Evolutionary conservation across 1,140 invertebrate genomes (phyloP), one percentile per base, ranked within the genome.

Genomic region (Nomia melanderi): DNA sequence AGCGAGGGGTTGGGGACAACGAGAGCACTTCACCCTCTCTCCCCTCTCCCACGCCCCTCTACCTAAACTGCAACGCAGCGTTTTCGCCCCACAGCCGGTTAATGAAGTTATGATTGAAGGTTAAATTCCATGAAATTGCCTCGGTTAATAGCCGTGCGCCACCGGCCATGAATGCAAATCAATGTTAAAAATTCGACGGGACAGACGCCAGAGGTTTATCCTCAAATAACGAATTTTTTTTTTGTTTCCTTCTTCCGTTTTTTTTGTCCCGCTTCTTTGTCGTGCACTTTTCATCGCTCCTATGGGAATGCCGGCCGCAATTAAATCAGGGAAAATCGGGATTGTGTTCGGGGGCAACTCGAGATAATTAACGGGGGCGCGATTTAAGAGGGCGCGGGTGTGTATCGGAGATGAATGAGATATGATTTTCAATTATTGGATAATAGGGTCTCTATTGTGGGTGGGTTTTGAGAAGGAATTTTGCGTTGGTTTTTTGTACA

Each of bases 31-130:
- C 72, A 62, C 33, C 63, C 79, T 17, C 41, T 14, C 11, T 2
- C 4, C 41, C 41, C 14, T n/a, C n/a, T n/a, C n/a, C n/a, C n/a
- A n/a, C n/a, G n/a, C n/a, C n/a, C n/a, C n/a, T n/a, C 57, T 53
- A 60, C 64, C 36, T 82, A 72, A 73, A 41, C 75, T 69, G 54
- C 67, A 54, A 60, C 50, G 57, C 47, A 57, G 54, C 70, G 72
- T 71, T 79, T 81, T 82, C 70, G 62, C 74, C 50, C 62, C 77
- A 12, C 78, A 69, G 79, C 82, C 79, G 77, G 88, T 90, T 91
- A 89, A 88, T 89, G 84, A 90, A 91, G 86, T 91, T 91, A 90
- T 88, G 87, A 91, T 91, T 90, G 85, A 91, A 90, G 87, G 88
- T 88, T 90, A 90, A 91, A 90, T 91, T 88, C 87, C 88, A 88